Base-by-base conservation (phyloP, 2,888 invertebrate species). In the Xiphydria camelus region DNA sequence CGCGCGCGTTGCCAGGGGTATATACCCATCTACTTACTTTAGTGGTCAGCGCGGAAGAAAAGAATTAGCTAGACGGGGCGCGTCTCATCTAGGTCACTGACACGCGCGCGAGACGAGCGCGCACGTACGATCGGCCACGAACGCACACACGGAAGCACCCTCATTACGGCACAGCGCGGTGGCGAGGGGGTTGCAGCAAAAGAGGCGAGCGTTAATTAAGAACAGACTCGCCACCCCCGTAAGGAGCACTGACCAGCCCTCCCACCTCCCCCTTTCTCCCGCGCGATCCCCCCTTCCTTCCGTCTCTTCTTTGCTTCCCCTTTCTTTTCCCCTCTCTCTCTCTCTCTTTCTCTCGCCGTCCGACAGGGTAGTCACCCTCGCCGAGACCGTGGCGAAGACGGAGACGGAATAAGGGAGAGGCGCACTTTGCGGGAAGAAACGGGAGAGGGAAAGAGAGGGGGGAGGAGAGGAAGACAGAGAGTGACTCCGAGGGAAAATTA, bases 151-250 rank as follows among this genome's bases (percentile, higher is more conserved):
- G 55, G 56, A 54, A 61, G 58, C 58, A 66, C 66, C 69, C 72
- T 73, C 72, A 72, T 73, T 72, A 73, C 69, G 66, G 69, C 50
- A 61, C 58, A 52, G 62, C n/a, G n/a, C 55, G 61, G 57, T 61
- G 57, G 61, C 55, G 54, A 67, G 70, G 68, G 71, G 68, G 66
- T 64, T 68, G 72, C 66, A 72, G 64, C 66, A 68, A 67, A 70
- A 71, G 72, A 72, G 72, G 67, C 70, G 67, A 70, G 72, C 72
- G 73, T 73, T 73, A 73, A 73, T 73, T 73, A 73, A 73, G 73
- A 73, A 73, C 72, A 73, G 72, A 72, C 72, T 72, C 72, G 63
- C 72, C 72, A 71, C 71, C 72, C 70, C 65, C 64, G 70, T 70
- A 71, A 72, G 72, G 71, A 72, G 71, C 72, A 67, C 70, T 70